Percentiles rank a stretch among this genome's conserved stretches.
Evolutionary conservation across 2,797 vertebrate genomes (phyloP).

Genomic region (Nannoperca australis): DNA sequence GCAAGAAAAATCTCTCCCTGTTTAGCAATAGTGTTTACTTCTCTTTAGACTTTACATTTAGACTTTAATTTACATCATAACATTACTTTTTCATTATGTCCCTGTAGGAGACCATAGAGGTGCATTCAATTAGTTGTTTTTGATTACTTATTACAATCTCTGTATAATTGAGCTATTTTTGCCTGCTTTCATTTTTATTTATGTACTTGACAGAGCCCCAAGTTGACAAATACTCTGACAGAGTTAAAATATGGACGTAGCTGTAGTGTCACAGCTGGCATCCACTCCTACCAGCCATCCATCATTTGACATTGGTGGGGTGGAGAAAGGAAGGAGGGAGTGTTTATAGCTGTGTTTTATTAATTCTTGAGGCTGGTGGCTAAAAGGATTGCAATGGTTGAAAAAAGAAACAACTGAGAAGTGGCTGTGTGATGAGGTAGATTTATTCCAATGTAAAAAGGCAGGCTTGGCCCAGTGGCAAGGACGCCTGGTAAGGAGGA

Average conservation of each 20-base stretch:
- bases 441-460: conserved; percentile 76
- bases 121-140: conserved; percentile 44
- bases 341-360: conserved; percentile 74
- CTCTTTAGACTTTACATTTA: conserved; percentile 16
- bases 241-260: conserved; percentile 59
- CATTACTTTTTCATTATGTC: conserved; percentile 30
- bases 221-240: conserved; percentile 53
- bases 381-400: conserved; percentile 74
- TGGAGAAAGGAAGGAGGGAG: conserved; percentile 21
- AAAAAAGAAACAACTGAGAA: conserved; percentile 54
- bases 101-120: conserved; percentile 3
- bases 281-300: conserved; percentile 54
- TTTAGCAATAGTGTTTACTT: conserved; percentile 18
- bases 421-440: conserved; percentile 62
- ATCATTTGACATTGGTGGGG: conserved; percentile 68
- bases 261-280: conserved; percentile 73
- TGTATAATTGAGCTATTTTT: conserved; percentile 28
- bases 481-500: conserved; percentile 65
- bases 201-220: conserved; percentile 20
- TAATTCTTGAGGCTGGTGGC: conserved; percentile 69
- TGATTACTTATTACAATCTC: conserved; percentile 43
- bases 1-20: not conserved
- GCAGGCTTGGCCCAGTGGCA: conserved; percentile 64
- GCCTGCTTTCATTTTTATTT: conserved; percentile 37
- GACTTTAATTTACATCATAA: conserved; percentile 17